Percentiles rank a stretch among this genome's conserved stretches.
phyloP scores from a whole-genome alignment of 2,888 invertebrate species.

The Erebia aethiops region DNA sequence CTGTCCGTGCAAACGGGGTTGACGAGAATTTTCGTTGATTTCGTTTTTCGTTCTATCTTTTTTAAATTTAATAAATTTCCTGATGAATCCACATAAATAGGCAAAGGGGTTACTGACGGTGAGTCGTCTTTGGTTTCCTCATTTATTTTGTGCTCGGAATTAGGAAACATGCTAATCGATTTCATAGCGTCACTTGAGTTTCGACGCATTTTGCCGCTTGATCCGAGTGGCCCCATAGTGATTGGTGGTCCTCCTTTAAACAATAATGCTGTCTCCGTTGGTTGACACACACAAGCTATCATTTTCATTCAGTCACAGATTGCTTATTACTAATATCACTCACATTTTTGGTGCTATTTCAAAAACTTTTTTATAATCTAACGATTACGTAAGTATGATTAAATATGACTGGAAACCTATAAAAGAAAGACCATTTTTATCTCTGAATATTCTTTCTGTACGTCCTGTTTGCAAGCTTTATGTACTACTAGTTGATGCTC shows the following conservation, averaged over 20 bases:
- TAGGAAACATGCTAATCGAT: constrained; percentile 62
- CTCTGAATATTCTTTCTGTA: not conserved
- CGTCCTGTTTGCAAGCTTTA: not conserved
- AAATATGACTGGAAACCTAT: constrained; percentile 53
- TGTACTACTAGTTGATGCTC: no score
- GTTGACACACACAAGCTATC: constrained; percentile 87
- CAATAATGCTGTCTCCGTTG: constrained; percentile 81
- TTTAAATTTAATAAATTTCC: constrained; percentile 71
- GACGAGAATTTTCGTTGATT: constrained; percentile 78
- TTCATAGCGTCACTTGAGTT: constrained; percentile 63
- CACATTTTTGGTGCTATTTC: constrained; percentile 52
- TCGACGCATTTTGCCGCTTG: constrained; percentile 70
- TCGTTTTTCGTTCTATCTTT: constrained; percentile 75
- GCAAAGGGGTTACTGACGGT: constrained; percentile 63
- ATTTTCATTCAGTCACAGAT: constrained; percentile 73
- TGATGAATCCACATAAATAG: constrained; percentile 61
- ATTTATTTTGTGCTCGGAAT: constrained; percentile 58
- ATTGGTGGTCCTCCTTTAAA: constrained; percentile 80
- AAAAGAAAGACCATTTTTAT: not conserved
- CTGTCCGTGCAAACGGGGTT: constrained; percentile 77
- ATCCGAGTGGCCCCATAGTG: constrained; percentile 80
- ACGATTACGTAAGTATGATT: constrained; percentile 22
- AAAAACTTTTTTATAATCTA: constrained; percentile 20
- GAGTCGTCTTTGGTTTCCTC: constrained; percentile 64
- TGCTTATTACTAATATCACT: constrained; percentile 64